Evolutionary conservation across 2,888 invertebrate genomes (phyloP).

Genomic region (Parnassius orleans): DNA sequence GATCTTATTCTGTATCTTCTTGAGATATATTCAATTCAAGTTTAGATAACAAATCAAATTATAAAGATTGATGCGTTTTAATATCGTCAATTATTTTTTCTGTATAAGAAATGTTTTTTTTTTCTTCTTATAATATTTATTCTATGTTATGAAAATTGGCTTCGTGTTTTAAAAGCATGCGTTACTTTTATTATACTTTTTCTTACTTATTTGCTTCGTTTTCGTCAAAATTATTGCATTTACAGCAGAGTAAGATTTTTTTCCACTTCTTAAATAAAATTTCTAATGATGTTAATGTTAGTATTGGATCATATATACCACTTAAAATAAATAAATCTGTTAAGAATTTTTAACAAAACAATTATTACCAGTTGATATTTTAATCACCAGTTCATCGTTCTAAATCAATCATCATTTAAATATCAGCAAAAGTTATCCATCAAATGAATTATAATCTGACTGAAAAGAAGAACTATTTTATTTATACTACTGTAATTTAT

Average conservation of each 20-base stretch:
- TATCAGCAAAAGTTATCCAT: no score
- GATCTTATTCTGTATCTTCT: no score
- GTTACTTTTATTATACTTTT: conserved; percentile 11
- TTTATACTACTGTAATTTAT: no score
- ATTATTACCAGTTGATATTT: no score
- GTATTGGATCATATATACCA: no score
- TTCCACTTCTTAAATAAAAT: conserved; percentile 8
- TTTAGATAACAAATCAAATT: neutral
- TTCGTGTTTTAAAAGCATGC: conserved; percentile 22
- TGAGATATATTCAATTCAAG: no score
- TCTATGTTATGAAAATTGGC: conserved; percentile 21
- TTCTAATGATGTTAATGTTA: neutral
- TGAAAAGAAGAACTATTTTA: no score
- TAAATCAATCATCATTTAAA: no score
- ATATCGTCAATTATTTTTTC: conserved; percentile 6
- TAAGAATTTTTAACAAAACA: no score
- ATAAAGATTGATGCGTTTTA: neutral
- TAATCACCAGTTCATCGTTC: no score
- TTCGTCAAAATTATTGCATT: neutral
- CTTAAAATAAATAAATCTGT: no score
- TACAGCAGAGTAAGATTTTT: conserved; percentile 14
- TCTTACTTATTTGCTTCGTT: conserved; percentile 10
- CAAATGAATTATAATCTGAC: no score
- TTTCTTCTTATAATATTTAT: conserved; percentile 2
- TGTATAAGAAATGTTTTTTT: neutral